These are phyloP conservation scores for Catonia carolina DNA, from an alignment of 2,888 invertebrate species.

Conservation along the genomic window DNA sequence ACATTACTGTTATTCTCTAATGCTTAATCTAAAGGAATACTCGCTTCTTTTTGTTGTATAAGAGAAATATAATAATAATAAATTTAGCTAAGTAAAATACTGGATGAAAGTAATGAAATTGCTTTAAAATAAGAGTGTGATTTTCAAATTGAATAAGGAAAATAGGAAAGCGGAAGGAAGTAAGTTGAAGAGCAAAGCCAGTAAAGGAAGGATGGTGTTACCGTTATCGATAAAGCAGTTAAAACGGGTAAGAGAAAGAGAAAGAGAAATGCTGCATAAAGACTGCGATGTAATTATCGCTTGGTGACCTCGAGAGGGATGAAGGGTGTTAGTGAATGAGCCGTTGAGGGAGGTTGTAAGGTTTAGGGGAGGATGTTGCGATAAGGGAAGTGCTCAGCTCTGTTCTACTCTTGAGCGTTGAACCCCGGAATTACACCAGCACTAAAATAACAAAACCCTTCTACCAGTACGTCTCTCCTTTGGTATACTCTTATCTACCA, in stretches of 20 bases:
- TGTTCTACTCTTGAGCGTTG: too few species aligned
- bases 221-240: slow-evolving; percentile 11
- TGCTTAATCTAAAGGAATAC: too few species aligned
- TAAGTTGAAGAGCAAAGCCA: background rate
- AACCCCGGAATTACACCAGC: slow-evolving; percentile 7
- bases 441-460: slow-evolving; percentile 14
- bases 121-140: too few species aligned
- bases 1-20: too few species aligned
- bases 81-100: too few species aligned
- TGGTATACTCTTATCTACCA: slow-evolving; percentile 10
- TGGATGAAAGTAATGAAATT: too few species aligned
- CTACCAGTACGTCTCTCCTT: background rate
- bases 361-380: background rate
- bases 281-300: slow-evolving; percentile 15
- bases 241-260: too few species aligned
- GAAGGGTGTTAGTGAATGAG: background rate
- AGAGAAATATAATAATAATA: too few species aligned
- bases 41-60: too few species aligned
- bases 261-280: background rate
- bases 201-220: slow-evolving; percentile 11
- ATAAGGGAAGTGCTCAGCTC: too few species aligned
- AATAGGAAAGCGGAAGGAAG: background rate
- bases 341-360: background rate
- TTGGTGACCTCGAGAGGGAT: slow-evolving; percentile 3
- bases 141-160: background rate